phyloP scores from a whole-genome alignment of 2,888 invertebrate species.

The Sinopyrophorus schimmeli region DNA sequence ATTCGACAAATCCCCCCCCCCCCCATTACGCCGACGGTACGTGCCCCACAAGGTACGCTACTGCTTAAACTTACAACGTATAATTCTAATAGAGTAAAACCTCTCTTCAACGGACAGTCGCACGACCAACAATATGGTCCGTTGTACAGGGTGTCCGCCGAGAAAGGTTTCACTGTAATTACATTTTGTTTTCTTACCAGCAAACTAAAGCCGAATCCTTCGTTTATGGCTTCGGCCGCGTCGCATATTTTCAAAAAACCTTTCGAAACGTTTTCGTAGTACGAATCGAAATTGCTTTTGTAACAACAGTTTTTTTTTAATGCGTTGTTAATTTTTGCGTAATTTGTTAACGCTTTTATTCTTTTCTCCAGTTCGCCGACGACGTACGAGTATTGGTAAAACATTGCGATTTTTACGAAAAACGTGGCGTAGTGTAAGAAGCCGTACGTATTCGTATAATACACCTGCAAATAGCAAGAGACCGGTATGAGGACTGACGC shows the following conservation, averaged over 20 bases:
- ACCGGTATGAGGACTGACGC: no score
- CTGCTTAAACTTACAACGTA: no score
- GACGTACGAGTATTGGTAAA: neutral
- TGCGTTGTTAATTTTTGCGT: neutral
- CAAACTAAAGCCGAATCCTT: neutral
- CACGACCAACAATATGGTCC: neutral
- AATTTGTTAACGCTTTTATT: neutral
- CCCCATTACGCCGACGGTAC: no score
- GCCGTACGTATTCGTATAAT: no score
- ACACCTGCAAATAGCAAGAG: no score
- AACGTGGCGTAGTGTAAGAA: no score
- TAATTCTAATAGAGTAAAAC: no score
- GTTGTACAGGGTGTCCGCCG: neutral
- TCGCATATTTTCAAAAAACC: constrained; percentile 3
- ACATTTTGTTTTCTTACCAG: neutral
- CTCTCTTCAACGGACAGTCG: no score
- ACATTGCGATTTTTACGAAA: no score
- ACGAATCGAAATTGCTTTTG: neutral
- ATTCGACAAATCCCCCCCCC: no score
- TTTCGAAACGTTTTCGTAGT: neutral
- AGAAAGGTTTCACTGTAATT: neutral
- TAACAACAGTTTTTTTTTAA: neutral
- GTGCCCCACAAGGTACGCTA: no score
- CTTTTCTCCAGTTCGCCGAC: neutral
- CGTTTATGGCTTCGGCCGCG: neutral